Conservation (phyloP, 2,888 invertebrate species). For the Callinectes sapidus region DNA sequence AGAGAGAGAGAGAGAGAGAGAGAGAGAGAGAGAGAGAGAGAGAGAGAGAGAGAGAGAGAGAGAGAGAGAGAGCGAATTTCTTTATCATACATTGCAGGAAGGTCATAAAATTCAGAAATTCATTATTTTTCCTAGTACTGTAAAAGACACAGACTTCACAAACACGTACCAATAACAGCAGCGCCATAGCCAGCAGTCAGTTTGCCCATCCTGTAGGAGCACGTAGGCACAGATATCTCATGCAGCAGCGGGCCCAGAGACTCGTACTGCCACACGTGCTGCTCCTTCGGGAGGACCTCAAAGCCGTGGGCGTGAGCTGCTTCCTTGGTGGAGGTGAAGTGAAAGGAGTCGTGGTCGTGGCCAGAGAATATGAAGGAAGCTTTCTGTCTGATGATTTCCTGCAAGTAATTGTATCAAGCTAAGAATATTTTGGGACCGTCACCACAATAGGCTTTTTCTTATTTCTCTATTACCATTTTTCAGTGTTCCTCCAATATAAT, state of each 20-base stretch:
- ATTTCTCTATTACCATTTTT: too few relatives aligned
- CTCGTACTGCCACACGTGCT: constrained; percentile 73
- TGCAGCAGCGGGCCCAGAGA: constrained; percentile 68
- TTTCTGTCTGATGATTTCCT: constrained; percentile 66
- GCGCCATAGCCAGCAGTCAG: constrained; percentile 68
- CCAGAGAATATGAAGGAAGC: constrained; percentile 76
- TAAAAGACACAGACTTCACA: neutral
- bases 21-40: constrained; percentile 12
- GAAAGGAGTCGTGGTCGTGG: constrained; percentile 76
- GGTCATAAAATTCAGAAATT: neutral
- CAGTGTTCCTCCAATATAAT: too few relatives aligned
- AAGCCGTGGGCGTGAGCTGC: constrained; percentile 62
- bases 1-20: neutral
- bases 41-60: too few relatives aligned
- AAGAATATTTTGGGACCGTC: too few relatives aligned
- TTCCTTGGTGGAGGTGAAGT: constrained; percentile 64
- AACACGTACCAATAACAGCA: constrained; percentile 64
- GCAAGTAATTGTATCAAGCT: constrained; percentile 23
- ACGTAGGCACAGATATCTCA: constrained; percentile 94
- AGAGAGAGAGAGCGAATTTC: neutral
- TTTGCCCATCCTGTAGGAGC: constrained; percentile 97
- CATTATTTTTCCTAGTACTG: neutral
- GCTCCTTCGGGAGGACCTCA: constrained; percentile 73
- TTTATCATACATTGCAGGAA: too few relatives aligned
- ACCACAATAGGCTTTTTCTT: too few relatives aligned